Conservation (phyloP, 2,113 vertebrate genomes). For the Spermophilus dauricus region DNA sequence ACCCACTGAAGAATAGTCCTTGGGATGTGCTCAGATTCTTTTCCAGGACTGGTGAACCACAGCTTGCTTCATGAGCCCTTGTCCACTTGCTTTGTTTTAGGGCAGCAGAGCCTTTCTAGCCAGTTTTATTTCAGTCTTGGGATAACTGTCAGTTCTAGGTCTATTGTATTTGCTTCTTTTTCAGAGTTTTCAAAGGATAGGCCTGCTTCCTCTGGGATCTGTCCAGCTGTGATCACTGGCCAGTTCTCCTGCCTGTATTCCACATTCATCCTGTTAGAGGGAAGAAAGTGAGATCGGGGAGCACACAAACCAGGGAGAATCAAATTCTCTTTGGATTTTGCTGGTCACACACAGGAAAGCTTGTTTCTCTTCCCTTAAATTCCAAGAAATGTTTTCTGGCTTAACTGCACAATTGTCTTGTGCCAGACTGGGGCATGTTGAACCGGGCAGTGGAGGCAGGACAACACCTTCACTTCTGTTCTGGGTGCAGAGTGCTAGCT, state of each 20-base stretch:
- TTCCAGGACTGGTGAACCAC: background rate
- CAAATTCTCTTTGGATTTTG: constrained; percentile 51
- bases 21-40: background rate
- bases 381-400: constrained; percentile 66
- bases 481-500: constrained; percentile 21
- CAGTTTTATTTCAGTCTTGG: background rate
- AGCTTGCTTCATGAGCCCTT: background rate
- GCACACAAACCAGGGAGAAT: background rate
- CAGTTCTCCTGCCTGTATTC: background rate
- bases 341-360: constrained; percentile 64
- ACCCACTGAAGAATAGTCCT: background rate
- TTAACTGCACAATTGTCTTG: background rate
- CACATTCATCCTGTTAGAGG: background rate
- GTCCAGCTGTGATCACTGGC: background rate
- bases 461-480: background rate
- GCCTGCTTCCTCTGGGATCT: background rate
- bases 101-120: background rate
- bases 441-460: background rate
- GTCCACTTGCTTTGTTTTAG: background rate
- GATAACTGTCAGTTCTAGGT: background rate
- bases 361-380: constrained; percentile 44
- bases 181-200: background rate
- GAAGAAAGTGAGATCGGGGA: background rate
- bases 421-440: background rate
- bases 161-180: background rate